phyloP scores from a whole-genome alignment of 2,797 vertebrate species.

The Neomorphus geoffroyi region DNA sequence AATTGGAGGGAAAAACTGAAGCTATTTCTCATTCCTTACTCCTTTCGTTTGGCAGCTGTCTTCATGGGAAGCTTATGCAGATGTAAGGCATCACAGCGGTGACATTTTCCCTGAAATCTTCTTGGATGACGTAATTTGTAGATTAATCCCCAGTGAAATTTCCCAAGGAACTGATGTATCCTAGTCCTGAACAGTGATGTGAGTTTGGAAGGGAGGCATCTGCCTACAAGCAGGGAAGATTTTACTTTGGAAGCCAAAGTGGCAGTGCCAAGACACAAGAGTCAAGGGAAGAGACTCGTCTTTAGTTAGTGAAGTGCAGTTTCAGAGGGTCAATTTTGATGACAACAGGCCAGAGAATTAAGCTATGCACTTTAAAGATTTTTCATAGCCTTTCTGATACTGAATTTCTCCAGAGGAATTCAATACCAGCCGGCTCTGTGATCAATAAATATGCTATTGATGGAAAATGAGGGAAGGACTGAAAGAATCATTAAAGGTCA shows the following conservation, averaged over 20 bases:
- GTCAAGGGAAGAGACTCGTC: not conserved
- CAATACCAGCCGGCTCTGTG: constrained; percentile 11
- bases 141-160: not conserved
- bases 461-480: constrained; percentile 47
- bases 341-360: constrained; percentile 40
- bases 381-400: constrained; percentile 51
- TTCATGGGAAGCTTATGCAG: not conserved
- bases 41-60: constrained; percentile 8
- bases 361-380: constrained; percentile 50
- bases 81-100: not conserved
- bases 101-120: not conserved
- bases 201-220: not conserved
- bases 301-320: constrained; percentile 8
- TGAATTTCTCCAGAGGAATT: constrained; percentile 50
- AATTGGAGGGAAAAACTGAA: not conserved
- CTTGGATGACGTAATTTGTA: not conserved
- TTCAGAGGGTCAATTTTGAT: constrained; percentile 30
- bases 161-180: not conserved
- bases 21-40: not conserved
- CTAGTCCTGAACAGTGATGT: not conserved
- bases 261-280: not conserved
- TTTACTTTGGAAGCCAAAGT: not conserved
- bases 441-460: constrained; percentile 64
- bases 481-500: constrained; percentile 47
- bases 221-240: not conserved